Evolutionary conservation across 2,113 vertebrate genomes (phyloP), one percentile per base, ranked within the genome.

Genomic region (Porphyrio hochstetteri): DNA sequence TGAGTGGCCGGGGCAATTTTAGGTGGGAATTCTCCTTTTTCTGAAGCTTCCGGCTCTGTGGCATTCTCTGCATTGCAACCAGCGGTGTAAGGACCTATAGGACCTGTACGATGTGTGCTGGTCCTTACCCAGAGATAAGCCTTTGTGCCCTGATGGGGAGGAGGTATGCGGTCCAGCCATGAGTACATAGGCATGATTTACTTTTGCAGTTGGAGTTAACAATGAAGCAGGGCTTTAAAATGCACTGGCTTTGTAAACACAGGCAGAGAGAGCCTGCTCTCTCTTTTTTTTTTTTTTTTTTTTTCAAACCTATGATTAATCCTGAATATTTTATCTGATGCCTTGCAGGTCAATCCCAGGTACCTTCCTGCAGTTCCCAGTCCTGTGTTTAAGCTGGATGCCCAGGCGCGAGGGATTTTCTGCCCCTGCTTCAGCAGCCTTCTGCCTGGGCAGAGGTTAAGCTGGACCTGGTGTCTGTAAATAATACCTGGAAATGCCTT

Each of bases 211-310:
- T 90, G 36, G 55, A 91, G 85, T 70, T 46, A 93, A 85, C 96
- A 93, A 74, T 92, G 87, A 95, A 95, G 57, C 67, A 92, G 63
- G 53, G 44, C 65, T 95, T 93, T 83, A 86, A 92, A 97, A 92
- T 10, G 65, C 24, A 1, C 63, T 82, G 86, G 84, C 70, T 97
- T 94, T 91, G 92, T 95, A 95, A 95, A 94, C 81, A 79, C 67
- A 82, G 61, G 59, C 44, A 46, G 38, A 89, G 33, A n/a, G 21
- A 95, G 65, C 31, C 55, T 87, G 55, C 48, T 48, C 1, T 71
- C 88, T 70, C 64, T 69, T 67, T 21, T 18, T 9, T 52, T 69
- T 71, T 16, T 18, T 9, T 52, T 19, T 33, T 56, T n/a, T 48
- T 52, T 42, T 40, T 27, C 40, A 70, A 75, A 29, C 40, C 56